Evolutionary conservation across 2,113 vertebrate species (phyloP).

Genomic region (Tupaia chinensis): DNA sequence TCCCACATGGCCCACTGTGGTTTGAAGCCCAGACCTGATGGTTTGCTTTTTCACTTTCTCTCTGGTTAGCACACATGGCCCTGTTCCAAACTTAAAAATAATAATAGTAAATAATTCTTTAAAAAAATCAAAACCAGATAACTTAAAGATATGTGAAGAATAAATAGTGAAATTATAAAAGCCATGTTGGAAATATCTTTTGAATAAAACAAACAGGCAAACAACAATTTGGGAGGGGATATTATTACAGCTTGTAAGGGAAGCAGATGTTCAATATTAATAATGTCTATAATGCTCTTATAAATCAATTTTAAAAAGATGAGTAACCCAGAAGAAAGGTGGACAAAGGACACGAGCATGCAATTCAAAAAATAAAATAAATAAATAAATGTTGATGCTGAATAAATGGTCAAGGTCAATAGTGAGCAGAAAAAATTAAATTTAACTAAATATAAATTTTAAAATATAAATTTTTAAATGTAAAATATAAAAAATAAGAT

Average conservation of each 20-base stretch:
- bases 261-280: not conserved
- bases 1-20: too few species aligned
- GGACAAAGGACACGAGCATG: not conserved
- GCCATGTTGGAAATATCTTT: not conserved
- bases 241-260: slow-evolving; percentile 22
- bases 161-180: slow-evolving; percentile 48
- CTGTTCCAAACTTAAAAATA: too few species aligned
- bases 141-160: not conserved
- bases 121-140: not conserved
- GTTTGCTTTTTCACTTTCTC: too few species aligned
- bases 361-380: slow-evolving; percentile 31
- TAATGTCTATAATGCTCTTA: not conserved
- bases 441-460: not conserved
- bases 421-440: not conserved
- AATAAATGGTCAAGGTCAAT: not conserved
- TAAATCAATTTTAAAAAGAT: not conserved
- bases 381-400: not conserved
- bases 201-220: slow-evolving; percentile 4
- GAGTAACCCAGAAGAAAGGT: not conserved
- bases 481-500: not conserved
- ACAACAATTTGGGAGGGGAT: not conserved
- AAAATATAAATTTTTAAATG: too few species aligned
- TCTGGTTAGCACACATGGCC: too few species aligned
- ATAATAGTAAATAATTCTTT: too few species aligned
- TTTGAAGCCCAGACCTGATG: too few species aligned